Conservation (phyloP, 2,888 invertebrate species). For the Hyles lineata region DNA sequence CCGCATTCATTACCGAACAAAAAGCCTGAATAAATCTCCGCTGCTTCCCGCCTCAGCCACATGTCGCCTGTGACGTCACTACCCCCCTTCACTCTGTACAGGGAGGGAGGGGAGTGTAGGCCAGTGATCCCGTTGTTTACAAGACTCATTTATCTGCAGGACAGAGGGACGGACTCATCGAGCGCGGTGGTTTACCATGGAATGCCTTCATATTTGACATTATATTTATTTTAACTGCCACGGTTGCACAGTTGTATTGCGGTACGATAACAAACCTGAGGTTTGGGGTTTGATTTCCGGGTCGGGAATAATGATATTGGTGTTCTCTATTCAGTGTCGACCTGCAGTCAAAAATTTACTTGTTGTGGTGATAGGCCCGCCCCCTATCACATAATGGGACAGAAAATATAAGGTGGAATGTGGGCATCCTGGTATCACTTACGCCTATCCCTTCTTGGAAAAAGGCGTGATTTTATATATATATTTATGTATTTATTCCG, state of each 20-base stretch:
- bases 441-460: too few species aligned
- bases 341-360: too few species aligned
- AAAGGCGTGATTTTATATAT: too few species aligned
- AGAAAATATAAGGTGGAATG: too few species aligned
- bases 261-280: too few species aligned
- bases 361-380: too few species aligned
- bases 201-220: not conserved
- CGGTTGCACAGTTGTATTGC: too few species aligned
- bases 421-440: too few species aligned
- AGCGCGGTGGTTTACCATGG: not conserved
- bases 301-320: too few species aligned
- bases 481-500: not conserved
- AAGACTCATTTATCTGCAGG: slow-evolving; percentile 4
- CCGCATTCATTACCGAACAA: slow-evolving; percentile 13
- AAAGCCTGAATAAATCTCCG: slow-evolving; percentile 5
- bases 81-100: not conserved
- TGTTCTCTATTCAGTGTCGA: too few species aligned
- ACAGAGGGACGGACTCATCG: not conserved
- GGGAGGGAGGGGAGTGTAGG: not conserved
- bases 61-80: slow-evolving; percentile 22
- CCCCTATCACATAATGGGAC: too few species aligned
- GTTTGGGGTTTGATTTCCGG: too few species aligned
- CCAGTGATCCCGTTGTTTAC: slow-evolving; percentile 22
- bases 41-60: not conserved
- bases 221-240: not conserved